Percentiles rank a stretch among this genome's conserved stretches.
phyloP scores from a whole-genome alignment of 2,113 vertebrate species.

The Oncorhynchus kisutch region DNA sequence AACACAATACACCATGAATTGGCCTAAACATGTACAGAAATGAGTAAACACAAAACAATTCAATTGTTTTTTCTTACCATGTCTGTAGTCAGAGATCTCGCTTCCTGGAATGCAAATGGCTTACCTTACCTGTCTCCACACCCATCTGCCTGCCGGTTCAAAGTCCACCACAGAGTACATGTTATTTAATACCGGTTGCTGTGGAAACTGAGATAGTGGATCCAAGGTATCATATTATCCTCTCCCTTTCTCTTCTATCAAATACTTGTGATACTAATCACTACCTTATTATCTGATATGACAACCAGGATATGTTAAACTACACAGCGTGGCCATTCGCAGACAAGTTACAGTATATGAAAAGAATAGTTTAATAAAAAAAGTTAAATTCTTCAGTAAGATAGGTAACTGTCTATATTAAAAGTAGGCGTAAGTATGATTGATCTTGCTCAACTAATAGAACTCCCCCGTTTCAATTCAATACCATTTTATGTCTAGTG shows the following conservation, averaged over 20 bases:
- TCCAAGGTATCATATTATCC: constrained; percentile 10
- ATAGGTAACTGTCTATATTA: too few species aligned
- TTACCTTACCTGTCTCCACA: neutral
- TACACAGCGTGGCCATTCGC: neutral
- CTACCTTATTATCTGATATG: neutral
- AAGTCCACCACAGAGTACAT: constrained; percentile 56
- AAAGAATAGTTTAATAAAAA: too few species aligned
- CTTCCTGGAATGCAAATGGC: constrained; percentile 39
- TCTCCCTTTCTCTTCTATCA: constrained; percentile 23
- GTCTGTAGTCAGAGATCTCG: neutral
- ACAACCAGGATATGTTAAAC: neutral
- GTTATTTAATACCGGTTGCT: constrained; percentile 64
- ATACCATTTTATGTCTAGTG: too few species aligned
- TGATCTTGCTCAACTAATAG: too few species aligned
- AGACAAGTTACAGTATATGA: neutral
- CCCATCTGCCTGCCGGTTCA: constrained; percentile 37
- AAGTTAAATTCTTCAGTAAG: too few species aligned
- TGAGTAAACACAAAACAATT: neutral
- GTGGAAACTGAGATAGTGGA: constrained; percentile 63
- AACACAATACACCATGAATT: neutral
- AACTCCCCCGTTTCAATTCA: too few species aligned
- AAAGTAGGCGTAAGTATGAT: too few species aligned
- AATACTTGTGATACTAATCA: constrained; percentile 9
- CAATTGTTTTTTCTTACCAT: neutral
- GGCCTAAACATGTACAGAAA: neutral